A percentile compares a stretch with the other conserved stretches of the same genome.
These are phyloP conservation scores for Zygothrica quintamaculata DNA, from an alignment of 2,888 invertebrate species.

Conservation along the genomic window DNA sequence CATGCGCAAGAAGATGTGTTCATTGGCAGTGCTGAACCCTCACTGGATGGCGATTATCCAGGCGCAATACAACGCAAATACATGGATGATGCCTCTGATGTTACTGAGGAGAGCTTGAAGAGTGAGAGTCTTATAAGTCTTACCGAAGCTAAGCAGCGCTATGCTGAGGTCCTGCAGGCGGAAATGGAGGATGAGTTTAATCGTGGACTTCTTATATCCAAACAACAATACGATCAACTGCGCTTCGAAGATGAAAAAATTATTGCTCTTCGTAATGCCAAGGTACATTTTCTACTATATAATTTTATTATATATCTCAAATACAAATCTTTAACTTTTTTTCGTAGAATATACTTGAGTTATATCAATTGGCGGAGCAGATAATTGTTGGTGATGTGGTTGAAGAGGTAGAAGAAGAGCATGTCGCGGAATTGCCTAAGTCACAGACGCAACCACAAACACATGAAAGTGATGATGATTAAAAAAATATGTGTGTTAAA, in stretches of 20 bases:
- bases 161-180: constrained; percentile 70
- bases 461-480: background rate
- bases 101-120: constrained; percentile 65
- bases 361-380: constrained; percentile 87
- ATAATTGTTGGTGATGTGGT: constrained; percentile 85
- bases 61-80: constrained; percentile 51
- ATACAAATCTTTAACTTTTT: constrained; percentile 15
- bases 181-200: constrained; percentile 80
- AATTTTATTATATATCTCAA: background rate
- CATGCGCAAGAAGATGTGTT: constrained; percentile 52
- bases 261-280: constrained; percentile 85
- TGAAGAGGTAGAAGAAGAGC: constrained; percentile 33
- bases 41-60: constrained; percentile 48
- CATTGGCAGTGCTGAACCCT: constrained; percentile 37
- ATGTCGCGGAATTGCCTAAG: too few species aligned
- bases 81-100: constrained; percentile 76
- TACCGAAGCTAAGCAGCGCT: constrained; percentile 71
- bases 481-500: constrained; percentile 2
- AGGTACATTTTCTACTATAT: constrained; percentile 82
- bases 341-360: constrained; percentile 87
- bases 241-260: constrained; percentile 86
- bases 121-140: constrained; percentile 74
- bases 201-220: constrained; percentile 85
- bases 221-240: constrained; percentile 86
- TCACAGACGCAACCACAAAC: too few species aligned